A percentile compares a stretch with the other conserved stretches of the same genome.
These are phyloP conservation scores for Calliopsis andreniformis DNA, from an alignment of 1,140 invertebrate genomes.

Conservation along the genomic window DNA sequence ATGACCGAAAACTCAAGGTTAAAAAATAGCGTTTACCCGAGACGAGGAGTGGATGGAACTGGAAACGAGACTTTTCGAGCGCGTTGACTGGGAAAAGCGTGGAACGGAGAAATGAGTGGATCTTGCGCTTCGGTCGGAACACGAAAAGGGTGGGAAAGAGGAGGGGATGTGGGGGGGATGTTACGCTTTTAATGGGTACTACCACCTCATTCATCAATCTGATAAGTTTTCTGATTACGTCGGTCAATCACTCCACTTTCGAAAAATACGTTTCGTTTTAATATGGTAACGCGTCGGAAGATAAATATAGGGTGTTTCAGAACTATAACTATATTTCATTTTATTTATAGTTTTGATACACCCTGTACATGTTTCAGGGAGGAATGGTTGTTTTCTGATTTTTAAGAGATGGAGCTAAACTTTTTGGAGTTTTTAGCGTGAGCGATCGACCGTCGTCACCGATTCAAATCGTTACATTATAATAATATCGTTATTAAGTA, in stretches of 20 bases:
- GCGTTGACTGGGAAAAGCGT: not conserved
- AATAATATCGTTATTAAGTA: constrained; percentile 70
- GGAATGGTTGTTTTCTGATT: not conserved
- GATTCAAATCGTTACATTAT: constrained; percentile 52
- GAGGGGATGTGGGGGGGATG: not conserved
- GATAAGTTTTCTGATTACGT: constrained; percentile 2
- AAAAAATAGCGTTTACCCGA: constrained; percentile 42
- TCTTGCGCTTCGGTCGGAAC: constrained; percentile 48
- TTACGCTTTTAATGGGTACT: constrained; percentile 11
- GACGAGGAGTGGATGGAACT: constrained; percentile 34
- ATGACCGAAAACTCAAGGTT: constrained; percentile 65
- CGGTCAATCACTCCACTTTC: constrained; percentile 1
- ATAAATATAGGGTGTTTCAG: not conserved
- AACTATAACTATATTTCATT: too few relatives aligned
- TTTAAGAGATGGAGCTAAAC: not conserved
- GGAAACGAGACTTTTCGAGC: not conserved
- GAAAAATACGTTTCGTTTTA: too few relatives aligned
- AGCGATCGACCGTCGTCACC: constrained; percentile 55
- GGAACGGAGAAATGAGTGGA: not conserved
- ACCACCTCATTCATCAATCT: constrained; percentile 36
- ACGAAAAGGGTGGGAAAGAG: constrained; percentile 30
- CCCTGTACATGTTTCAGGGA: not conserved
- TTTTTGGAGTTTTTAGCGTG: not conserved
- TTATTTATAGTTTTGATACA: too few relatives aligned
- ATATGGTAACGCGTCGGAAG: not conserved